Percentiles rank a stretch among this genome's conserved stretches.
These are phyloP conservation scores for Ptilodon capucinus DNA, from an alignment of 2,888 invertebrate genomes.

Conservation along the genomic window DNA sequence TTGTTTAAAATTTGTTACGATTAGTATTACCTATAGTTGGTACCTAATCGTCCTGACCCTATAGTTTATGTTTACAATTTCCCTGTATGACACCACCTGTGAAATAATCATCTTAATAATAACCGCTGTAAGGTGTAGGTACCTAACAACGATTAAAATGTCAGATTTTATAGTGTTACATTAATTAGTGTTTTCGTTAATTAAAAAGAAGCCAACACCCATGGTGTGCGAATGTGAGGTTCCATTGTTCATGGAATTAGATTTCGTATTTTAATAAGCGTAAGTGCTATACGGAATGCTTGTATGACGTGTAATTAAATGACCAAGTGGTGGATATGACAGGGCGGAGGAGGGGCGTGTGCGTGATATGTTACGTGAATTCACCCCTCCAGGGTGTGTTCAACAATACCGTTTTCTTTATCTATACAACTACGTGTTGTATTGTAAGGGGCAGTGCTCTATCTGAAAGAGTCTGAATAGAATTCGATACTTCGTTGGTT, in stretches of 20 bases:
- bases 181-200: slow-evolving; percentile 30
- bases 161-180: slow-evolving; percentile 14
- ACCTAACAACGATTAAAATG: slow-evolving; percentile 5
- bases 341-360: slow-evolving; percentile 34
- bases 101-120: slow-evolving; percentile 1
- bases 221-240: slow-evolving; percentile 29
- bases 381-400: slow-evolving; percentile 42
- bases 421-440: not conserved
- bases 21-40: not conserved
- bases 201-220: slow-evolving; percentile 48
- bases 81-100: not conserved
- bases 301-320: slow-evolving; percentile 53
- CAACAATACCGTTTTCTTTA: not conserved
- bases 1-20: not conserved
- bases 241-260: slow-evolving; percentile 56
- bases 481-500: too few relatives aligned
- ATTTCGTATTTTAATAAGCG: slow-evolving; percentile 62
- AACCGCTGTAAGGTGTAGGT: not conserved
- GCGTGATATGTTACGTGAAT: slow-evolving; percentile 40
- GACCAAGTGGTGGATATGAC: slow-evolving; percentile 32
- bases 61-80: not conserved
- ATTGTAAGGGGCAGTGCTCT: too few relatives aligned
- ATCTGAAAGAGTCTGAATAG: too few relatives aligned
- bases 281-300: slow-evolving; percentile 48
- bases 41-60: not conserved